Evolutionary conservation across 2,888 invertebrate species (phyloP), one percentile per base, ranked within the genome.

Genomic region (Argynnis bischoffii): DNA sequence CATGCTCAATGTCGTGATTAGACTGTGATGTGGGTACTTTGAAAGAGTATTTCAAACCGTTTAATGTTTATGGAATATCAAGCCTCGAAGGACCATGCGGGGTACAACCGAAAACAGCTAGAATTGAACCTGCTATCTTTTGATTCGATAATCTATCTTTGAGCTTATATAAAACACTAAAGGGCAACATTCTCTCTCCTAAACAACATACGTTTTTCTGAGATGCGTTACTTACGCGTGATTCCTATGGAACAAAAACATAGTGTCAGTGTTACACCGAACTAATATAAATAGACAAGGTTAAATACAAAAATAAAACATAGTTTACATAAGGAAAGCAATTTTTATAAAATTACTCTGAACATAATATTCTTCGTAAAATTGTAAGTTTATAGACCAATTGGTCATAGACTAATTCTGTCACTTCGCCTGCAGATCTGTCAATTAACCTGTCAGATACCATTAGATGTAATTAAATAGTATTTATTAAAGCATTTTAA

Each of bases 221-320:
- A 77, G 77, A 74, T 77, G 79, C 72, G 77, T 81, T 82, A 93
- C 93, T 93, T 89, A 93, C 93, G 92, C 93, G 90, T 93, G 93
- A 88, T 93, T 93, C 93, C 93, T 93, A 93, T 90, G 91, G 81
- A 89, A 91, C 88, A 90, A 88, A 92, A 92, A 92, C 84, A 88
- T 77, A 76, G 77, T 81, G 81, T 90, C 89, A 91, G 84, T 88
- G 76, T 83, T 75, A 81, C 83, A 80, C 76, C 77, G 83, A 82
- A 77, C 63, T 72, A 80, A 81, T 76, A 74, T 64, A 76, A 77
- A 78, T 69, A 76, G 77, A 77, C 69, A 73, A 75, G 64, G 61
- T 64, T 71, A 72, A 75, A 76, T 70, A 72, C 16, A 70, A 71
- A 74, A 76, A 74, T 26, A 51, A 66, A 63, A 46, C n/a, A 61